These are phyloP conservation scores for Tigriopus japonicus DNA, from an alignment of 1,140 invertebrate genomes.

Conservation along the genomic window DNA sequence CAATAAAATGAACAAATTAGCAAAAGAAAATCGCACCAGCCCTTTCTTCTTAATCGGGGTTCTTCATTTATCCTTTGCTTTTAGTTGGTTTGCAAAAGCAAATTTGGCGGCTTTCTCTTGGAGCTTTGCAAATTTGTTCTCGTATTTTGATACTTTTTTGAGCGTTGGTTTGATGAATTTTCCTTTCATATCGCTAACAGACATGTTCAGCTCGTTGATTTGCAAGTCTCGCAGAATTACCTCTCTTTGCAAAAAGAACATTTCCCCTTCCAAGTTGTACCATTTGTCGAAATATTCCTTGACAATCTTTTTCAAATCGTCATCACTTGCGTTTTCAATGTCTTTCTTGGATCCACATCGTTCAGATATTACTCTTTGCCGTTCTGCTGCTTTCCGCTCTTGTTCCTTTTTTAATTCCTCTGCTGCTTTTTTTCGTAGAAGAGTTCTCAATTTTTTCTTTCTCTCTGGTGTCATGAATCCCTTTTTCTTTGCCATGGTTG, in stretches of 20 bases:
- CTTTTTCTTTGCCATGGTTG: slow-evolving; percentile 88
- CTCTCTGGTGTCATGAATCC: slow-evolving; percentile 97
- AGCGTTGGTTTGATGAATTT: slow-evolving; percentile 99
- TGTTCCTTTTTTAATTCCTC: slow-evolving; percentile 99
- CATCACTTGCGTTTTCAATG: slow-evolving; percentile 75
- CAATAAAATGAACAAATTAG: too few relatives aligned
- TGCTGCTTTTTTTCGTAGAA: slow-evolving; percentile 98
- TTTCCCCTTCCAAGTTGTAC: slow-evolving; percentile 14
- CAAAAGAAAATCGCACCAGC: too few relatives aligned
- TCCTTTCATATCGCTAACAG: slow-evolving; percentile 98
- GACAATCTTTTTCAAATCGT: slow-evolving; percentile 12
- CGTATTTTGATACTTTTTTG: slow-evolving; percentile 99
- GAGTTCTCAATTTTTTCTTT: slow-evolving; percentile 90
- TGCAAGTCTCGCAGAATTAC: slow-evolving; percentile 29
- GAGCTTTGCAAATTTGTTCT: slow-evolving; percentile 95
- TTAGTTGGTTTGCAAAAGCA: slow-evolving; percentile 97
- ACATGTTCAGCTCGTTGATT: slow-evolving; percentile 96
- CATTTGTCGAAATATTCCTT: slow-evolving; percentile 14
- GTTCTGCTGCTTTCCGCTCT: slow-evolving; percentile 90
- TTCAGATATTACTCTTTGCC: slow-evolving; percentile 89
- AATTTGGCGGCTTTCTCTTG: slow-evolving; percentile 94
- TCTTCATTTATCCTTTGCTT: slow-evolving; percentile 26
- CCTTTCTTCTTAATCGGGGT: not conserved
- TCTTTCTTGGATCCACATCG: slow-evolving; percentile 75
- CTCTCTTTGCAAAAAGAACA: slow-evolving; percentile 13